phyloP scores from a whole-genome alignment of 2,797 vertebrate species.

The Rhinogobio ventralis region DNA sequence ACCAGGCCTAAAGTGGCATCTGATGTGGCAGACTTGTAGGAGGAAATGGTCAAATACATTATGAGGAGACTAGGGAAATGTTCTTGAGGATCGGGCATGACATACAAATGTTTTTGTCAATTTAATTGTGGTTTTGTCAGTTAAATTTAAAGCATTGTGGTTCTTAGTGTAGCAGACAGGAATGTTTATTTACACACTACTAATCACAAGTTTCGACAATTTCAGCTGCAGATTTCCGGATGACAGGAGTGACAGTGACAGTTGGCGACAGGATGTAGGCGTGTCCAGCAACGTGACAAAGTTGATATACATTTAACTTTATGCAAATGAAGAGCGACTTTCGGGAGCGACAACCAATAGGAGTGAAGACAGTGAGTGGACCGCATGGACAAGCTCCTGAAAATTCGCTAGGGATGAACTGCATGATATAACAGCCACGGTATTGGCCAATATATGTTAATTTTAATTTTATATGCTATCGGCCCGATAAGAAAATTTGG shows the following conservation, averaged over 20 bases:
- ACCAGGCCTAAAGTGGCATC: constrained; percentile 49
- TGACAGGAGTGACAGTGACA: neutral
- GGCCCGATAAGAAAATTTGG: no score
- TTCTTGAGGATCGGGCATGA: constrained; percentile 11
- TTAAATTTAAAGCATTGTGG: constrained; percentile 1
- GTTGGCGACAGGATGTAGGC: neutral
- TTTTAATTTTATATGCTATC: no score
- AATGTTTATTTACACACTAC: neutral
- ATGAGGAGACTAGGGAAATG: constrained; percentile 63
- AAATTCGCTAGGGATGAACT: no score
- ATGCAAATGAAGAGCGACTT: neutral
- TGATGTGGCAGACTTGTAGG: constrained; percentile 31
- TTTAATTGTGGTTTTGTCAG: constrained; percentile 16
- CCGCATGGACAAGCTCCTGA: neutral
- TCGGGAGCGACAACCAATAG: neutral
- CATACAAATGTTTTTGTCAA: constrained; percentile 17
- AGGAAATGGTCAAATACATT: constrained; percentile 60
- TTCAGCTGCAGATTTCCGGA: neutral
- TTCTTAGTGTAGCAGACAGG: neutral
- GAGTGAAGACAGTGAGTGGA: neutral
- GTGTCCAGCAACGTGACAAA: neutral
- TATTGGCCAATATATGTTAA: no score
- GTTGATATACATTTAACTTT: neutral
- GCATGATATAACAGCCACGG: no score
- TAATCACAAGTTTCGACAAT: neutral